Evolutionary conservation across 2,113 vertebrate genomes (phyloP).

Genomic region (Macquaria ambigua): DNA sequence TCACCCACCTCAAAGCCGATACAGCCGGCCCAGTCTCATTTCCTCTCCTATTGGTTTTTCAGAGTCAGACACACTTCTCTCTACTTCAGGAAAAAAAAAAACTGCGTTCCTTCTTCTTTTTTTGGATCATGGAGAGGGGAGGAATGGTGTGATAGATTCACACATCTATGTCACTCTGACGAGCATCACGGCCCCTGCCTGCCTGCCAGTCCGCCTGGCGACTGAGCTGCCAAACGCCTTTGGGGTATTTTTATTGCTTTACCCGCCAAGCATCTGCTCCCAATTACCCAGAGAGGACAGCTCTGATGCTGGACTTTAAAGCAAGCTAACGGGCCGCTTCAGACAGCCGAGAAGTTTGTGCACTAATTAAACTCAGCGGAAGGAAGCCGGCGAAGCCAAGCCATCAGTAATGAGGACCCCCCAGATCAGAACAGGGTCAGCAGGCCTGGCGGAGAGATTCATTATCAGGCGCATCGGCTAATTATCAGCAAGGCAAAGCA

Average conservation of each 20-base stretch:
- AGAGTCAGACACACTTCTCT: constrained; percentile 61
- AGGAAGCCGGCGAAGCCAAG: constrained; percentile 71
- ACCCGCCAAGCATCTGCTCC: constrained; percentile 85
- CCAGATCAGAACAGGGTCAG: constrained; percentile 78
- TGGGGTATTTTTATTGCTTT: constrained; percentile 85
- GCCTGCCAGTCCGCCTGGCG: constrained; percentile 72
- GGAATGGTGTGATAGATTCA: constrained; percentile 48
- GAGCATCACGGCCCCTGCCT: constrained; percentile 60
- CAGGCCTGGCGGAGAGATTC: constrained; percentile 70
- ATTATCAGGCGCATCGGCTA: constrained; percentile 75
- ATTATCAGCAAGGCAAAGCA: constrained; percentile 73
- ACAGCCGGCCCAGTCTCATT: constrained; percentile 65
- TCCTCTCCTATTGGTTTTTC: constrained; percentile 69
- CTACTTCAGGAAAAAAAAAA: constrained; percentile 50
- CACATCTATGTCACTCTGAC: constrained; percentile 79
- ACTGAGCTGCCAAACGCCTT: constrained; percentile 75
- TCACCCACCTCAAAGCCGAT: constrained; percentile 56
- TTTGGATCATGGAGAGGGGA: constrained; percentile 48
- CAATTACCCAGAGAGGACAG: constrained; percentile 84
- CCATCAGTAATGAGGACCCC: constrained; percentile 81
- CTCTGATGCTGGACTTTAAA: constrained; percentile 81
- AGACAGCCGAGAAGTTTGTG: constrained; percentile 82
- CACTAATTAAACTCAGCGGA: constrained; percentile 86
- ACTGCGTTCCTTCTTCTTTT: constrained; percentile 38
- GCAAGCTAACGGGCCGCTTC: constrained; percentile 76